Evolutionary conservation across 2,797 vertebrate genomes (phyloP), one percentile per base, ranked within the genome.

Genomic region (Pempheris klunzingeri): DNA sequence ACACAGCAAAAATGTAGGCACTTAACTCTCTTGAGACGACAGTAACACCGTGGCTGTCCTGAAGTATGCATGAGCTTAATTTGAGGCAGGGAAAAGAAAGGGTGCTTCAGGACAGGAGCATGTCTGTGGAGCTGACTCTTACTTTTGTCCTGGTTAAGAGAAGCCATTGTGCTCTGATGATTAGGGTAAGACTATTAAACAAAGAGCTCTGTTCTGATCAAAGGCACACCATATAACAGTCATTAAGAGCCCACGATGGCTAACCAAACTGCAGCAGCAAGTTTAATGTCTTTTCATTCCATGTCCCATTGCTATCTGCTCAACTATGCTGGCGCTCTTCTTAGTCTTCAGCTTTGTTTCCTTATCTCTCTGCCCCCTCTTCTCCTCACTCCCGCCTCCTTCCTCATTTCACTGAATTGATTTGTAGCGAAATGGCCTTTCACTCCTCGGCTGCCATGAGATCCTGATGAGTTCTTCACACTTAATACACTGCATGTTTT

Each of bases 91-190:
- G 12, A 44, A 64, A 36, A 71, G 57, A 73, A 81, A 78, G 63
- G 68, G 39, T 43, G 73, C 63, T 78, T 86, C 70, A 82, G 79
- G 85, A 86, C 59, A 64, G 44, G 26, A 63, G 44, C 55, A 41
- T 34, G 57, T 73, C 59, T 59, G 52, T 58, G 74, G 44, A 73
- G 52, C 55, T 41, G 65, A 62, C 65, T 60, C 28, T 49, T n/a
- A 26, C 66, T 41, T 82, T 68, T 78, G 77, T 85, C 71, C 64
- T 55, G 73, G 38, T 66, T 71, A 61, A 79, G 67, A 73, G 58
- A 69, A 71, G 67, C 74, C 47, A 83, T 90, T 89, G 81, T 90
- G 68, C 61, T 41, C 28, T 41, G 71, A 83, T 88, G 85, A 90
- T 89, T 87, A 73, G 83, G 52, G 30, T 68, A 81, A 91, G 80